phyloP scores from a whole-genome alignment of 92 coral and sea anemone genomes.

The Parazoanthus darwini region DNA sequence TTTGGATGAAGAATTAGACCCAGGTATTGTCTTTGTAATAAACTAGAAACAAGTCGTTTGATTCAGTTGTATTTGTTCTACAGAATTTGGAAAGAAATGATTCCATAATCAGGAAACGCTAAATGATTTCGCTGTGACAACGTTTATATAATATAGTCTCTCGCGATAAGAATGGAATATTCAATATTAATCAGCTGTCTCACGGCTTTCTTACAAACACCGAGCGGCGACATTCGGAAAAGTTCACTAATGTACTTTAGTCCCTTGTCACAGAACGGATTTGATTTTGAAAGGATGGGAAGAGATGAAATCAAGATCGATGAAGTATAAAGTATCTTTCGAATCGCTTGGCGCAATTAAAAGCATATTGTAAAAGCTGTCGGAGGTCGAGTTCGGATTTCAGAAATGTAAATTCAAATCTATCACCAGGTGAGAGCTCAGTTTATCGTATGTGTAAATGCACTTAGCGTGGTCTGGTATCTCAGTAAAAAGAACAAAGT shows the following conservation, averaged over 20 bases:
- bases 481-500: not conserved
- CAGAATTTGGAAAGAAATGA: not conserved
- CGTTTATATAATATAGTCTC: no score
- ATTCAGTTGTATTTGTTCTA: not conserved
- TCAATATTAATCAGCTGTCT: not conserved
- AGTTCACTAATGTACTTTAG: not conserved
- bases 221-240: not conserved
- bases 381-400: conserved; percentile 15
- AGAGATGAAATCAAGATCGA: not conserved
- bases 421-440: not conserved
- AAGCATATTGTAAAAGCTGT: not conserved
- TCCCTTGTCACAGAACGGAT: not conserved
- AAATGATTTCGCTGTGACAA: not conserved
- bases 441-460: not conserved
- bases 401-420: not conserved
- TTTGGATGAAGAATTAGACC: not conserved
- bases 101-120: not conserved
- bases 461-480: not conserved
- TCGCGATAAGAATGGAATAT: not conserved
- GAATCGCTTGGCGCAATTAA: not conserved
- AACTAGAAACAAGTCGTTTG: not conserved
- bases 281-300: not conserved
- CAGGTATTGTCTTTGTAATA: no score
- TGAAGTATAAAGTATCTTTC: not conserved
- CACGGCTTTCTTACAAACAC: not conserved